Evolutionary conservation across 2,888 invertebrate genomes (phyloP).

Genomic region (Agonopterix arenella): DNA sequence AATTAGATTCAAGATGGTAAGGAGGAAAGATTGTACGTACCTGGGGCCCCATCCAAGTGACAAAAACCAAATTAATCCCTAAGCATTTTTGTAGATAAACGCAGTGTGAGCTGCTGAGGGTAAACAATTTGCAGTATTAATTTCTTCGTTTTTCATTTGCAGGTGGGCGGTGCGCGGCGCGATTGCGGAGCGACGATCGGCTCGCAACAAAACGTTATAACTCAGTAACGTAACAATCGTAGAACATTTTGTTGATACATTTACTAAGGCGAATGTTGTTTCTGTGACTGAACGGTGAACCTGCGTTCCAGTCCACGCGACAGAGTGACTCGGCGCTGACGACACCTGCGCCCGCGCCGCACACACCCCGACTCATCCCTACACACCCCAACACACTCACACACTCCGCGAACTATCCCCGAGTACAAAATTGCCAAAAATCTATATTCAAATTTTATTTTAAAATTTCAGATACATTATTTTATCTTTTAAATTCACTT

Average conservation of each 20-base stretch:
- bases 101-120: too few relatives aligned
- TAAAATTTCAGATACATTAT: slow-evolving; percentile 24
- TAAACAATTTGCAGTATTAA: neutral
- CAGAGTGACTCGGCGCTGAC: slow-evolving; percentile 34
- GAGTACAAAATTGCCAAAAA: slow-evolving; percentile 77
- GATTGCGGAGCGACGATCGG: slow-evolving; percentile 27
- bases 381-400: slow-evolving; percentile 15
- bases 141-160: slow-evolving; percentile 21
- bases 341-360: slow-evolving; percentile 26
- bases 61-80: too few relatives aligned
- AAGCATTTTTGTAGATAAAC: too few relatives aligned
- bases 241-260: slow-evolving; percentile 73
- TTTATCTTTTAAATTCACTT: slow-evolving; percentile 18
- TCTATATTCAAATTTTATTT: slow-evolving; percentile 39
- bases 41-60: too few relatives aligned
- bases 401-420: slow-evolving; percentile 57
- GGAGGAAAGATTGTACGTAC: too few relatives aligned
- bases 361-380: slow-evolving; percentile 25
- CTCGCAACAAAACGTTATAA: slow-evolving; percentile 34
- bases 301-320: slow-evolving; percentile 24
- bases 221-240: slow-evolving; percentile 45
- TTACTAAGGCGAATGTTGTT: slow-evolving; percentile 67
- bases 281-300: slow-evolving; percentile 53
- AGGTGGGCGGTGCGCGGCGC: slow-evolving; percentile 51
- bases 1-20: too few relatives aligned